These are phyloP conservation scores for Sebastolobus altivelis DNA, from an alignment of 2,797 vertebrate genomes.

Conservation along the genomic window DNA sequence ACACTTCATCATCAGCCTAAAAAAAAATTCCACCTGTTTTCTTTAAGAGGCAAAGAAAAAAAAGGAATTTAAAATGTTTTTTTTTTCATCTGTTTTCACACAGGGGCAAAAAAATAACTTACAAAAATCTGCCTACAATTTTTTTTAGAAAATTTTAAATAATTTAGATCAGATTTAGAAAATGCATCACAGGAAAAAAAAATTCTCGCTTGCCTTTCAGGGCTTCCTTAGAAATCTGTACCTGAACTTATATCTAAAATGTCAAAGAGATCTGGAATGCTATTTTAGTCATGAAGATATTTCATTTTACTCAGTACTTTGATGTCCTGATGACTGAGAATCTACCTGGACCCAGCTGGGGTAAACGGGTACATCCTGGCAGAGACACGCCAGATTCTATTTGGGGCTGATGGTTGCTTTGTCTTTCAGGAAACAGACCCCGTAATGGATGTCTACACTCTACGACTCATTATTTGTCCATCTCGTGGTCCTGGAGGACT, in stretches of 20 bases:
- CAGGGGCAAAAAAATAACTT: no score
- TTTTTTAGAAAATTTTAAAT: no score
- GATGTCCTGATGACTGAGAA: neutral
- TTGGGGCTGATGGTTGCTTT: constrained; percentile 37
- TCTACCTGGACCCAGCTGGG: constrained; percentile 34
- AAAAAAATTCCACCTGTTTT: no score
- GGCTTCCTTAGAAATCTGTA: neutral
- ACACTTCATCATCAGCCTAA: no score
- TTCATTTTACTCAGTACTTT: neutral
- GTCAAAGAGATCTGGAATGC: neutral
- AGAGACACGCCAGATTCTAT: constrained; percentile 49
- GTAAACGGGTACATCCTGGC: constrained; percentile 45
- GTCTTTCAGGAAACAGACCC: constrained; percentile 69
- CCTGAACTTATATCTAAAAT: neutral
- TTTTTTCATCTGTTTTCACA: no score
- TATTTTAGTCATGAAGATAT: neutral
- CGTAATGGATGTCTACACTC: constrained; percentile 64
- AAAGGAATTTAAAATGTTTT: no score
- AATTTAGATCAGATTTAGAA: no score
- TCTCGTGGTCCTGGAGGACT: constrained; percentile 65
- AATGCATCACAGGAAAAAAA: no score
- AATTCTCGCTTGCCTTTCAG: no score
- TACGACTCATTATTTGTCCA: constrained; percentile 62
- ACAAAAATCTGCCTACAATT: no score
- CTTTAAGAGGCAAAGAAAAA: no score